Conservation (phyloP, 2,888 invertebrate genomes). For the Eustalomyia histrio region DNA sequence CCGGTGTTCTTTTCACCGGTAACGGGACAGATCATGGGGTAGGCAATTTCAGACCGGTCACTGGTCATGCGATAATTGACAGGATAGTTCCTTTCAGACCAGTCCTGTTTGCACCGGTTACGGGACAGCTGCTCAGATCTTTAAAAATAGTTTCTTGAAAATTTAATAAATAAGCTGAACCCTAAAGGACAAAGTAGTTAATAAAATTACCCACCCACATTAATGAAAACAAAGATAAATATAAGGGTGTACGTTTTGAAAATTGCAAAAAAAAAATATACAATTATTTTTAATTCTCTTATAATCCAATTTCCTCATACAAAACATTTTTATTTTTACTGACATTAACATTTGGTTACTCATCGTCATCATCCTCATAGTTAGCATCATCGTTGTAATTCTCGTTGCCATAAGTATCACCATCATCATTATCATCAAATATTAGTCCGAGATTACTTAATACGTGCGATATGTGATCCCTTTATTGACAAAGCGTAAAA, state of each 20-base stretch:
- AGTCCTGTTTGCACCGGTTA: too few relatives aligned
- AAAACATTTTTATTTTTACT: too few relatives aligned
- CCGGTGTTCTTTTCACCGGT: too few relatives aligned
- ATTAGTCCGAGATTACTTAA: slow-evolving; percentile 21
- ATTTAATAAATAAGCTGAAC: neutral
- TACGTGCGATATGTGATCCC: slow-evolving; percentile 16
- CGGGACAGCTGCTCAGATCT: too few relatives aligned
- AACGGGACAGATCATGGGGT: too few relatives aligned
- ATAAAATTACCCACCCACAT: neutral
- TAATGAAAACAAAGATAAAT: neutral
- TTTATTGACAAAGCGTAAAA: slow-evolving; percentile 50
- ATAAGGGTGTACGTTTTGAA: neutral
- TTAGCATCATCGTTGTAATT: neutral
- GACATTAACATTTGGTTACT: too few relatives aligned
- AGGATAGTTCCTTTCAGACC: too few relatives aligned
- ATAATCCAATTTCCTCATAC: neutral
- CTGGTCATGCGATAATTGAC: too few relatives aligned
- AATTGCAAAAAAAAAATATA: neutral
- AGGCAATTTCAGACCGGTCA: too few relatives aligned
- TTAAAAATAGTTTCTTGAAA: too few relatives aligned
- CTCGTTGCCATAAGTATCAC: neutral
- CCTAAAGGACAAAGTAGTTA: neutral
- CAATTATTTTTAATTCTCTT: neutral
- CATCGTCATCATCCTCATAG: too few relatives aligned
- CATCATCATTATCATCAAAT: slow-evolving; percentile 2